These are phyloP conservation scores for Rhinopomastus cyanomelas DNA, from an alignment of 2,113 vertebrate genomes.

Conservation along the genomic window DNA sequence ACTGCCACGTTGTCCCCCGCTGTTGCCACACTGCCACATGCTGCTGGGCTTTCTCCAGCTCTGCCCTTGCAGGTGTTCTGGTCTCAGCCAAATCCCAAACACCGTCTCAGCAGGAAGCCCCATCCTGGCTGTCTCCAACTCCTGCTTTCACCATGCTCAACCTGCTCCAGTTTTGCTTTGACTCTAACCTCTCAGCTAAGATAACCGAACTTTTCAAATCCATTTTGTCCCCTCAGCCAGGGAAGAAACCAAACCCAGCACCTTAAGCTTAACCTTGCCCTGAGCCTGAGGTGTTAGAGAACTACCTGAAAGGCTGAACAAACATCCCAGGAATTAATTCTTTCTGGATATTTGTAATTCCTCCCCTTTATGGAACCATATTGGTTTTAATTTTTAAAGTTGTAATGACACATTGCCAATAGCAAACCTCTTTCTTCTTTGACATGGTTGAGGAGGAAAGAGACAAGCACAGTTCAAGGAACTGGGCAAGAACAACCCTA, in stretches of 20 bases:
- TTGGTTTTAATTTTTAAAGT: neutral
- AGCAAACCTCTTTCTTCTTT: neutral
- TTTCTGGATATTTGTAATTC: neutral
- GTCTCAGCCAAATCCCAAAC: neutral
- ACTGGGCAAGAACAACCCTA: too few relatives aligned
- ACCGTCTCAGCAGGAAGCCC: neutral
- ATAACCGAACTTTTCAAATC: neutral
- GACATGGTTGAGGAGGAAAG: neutral
- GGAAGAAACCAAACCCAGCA: neutral
- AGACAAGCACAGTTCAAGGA: neutral
- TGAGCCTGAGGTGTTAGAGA: fast-evolving
- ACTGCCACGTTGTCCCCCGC: fast-evolving
- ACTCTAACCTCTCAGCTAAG: neutral
- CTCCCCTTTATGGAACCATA: neutral
- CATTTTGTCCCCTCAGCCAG: fast-evolving
- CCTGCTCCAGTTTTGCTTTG: neutral
- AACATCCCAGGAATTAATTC: neutral
- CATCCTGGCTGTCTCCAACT: neutral
- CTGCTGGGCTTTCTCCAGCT: neutral
- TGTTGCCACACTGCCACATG: neutral
- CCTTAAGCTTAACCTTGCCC: neutral
- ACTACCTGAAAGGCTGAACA: neutral
- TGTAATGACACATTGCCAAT: neutral
- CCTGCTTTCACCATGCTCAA: neutral
- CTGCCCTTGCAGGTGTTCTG: neutral